A percentile compares a stretch with the other conserved stretches of the same genome.
Conservation (phyloP, 2,113 vertebrate species). For the Oryzias woworae region DNA sequence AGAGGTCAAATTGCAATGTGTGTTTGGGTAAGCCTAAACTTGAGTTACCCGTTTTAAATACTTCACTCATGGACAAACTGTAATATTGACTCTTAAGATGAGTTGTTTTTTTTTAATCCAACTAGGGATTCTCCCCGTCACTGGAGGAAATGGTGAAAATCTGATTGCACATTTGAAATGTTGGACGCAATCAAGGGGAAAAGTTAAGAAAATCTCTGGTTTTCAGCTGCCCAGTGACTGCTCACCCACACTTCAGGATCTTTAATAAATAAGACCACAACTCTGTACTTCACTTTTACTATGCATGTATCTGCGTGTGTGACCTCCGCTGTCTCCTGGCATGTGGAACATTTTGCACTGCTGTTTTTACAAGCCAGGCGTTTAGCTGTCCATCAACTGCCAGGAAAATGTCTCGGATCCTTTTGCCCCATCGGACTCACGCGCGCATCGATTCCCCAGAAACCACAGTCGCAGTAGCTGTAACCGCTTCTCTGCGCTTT, state of each 20-base stretch:
- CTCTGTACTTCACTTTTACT: conserved; percentile 56
- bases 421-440: conserved; percentile 28
- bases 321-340: conserved; percentile 57
- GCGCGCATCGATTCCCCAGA: conserved; percentile 45
- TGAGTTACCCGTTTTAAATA: conserved; percentile 10
- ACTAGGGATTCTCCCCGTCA: conserved; percentile 11
- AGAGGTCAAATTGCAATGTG: conserved; percentile 6
- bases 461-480: conserved; percentile 53
- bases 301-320: conserved; percentile 16
- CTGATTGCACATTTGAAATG: conserved; percentile 38
- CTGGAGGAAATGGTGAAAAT: conserved; percentile 44
- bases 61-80: conserved; percentile 21
- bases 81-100: conserved; percentile 25
- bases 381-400: conserved; percentile 72
- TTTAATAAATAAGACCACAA: conserved; percentile 54
- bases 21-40: conserved; percentile 16
- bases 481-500: conserved; percentile 39
- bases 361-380: conserved; percentile 67
- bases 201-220: conserved; percentile 61
- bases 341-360: conserved; percentile 68
- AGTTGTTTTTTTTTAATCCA: conserved; percentile 25
- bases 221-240: conserved; percentile 43
- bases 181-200: conserved; percentile 48
- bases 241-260: conserved; percentile 46
- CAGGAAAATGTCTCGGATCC: conserved; percentile 61